These are phyloP conservation scores for Rattus rattus DNA, from an alignment of 2,113 vertebrate genomes.

Conservation along the genomic window DNA sequence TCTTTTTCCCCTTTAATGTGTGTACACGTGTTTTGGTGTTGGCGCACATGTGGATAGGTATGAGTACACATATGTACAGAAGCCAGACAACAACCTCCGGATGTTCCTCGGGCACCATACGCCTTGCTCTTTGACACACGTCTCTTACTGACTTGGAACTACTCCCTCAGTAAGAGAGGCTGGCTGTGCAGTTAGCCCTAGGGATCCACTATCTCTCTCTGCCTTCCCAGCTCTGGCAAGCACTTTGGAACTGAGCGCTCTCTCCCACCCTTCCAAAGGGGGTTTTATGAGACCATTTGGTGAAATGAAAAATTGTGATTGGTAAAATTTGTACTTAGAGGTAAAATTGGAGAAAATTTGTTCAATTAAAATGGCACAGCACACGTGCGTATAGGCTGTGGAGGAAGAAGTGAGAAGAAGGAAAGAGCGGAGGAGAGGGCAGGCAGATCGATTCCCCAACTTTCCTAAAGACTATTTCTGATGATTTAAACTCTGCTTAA, in stretches of 20 bases:
- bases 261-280: not conserved
- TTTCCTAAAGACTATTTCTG: not conserved
- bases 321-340: not conserved
- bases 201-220: not conserved
- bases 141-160: not conserved
- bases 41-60: not conserved
- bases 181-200: not conserved
- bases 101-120: not conserved
- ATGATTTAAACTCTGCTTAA: not conserved
- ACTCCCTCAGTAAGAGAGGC: not conserved
- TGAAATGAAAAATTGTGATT: not conserved
- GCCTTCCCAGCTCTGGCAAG: not conserved
- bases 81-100: not conserved
- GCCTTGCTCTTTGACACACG: not conserved
- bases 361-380: not conserved
- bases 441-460: not conserved
- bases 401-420: fast-evolving
- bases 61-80: not conserved
- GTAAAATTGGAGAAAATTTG: not conserved
- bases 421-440: not conserved
- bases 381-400: not conserved
- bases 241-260: not conserved
- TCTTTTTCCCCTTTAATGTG: not conserved
- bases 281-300: not conserved
- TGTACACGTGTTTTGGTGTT: not conserved